Percentiles rank a stretch among this genome's conserved stretches.
Conservation (phyloP, 2,797 vertebrate species). For the Esox masquinongy region DNA sequence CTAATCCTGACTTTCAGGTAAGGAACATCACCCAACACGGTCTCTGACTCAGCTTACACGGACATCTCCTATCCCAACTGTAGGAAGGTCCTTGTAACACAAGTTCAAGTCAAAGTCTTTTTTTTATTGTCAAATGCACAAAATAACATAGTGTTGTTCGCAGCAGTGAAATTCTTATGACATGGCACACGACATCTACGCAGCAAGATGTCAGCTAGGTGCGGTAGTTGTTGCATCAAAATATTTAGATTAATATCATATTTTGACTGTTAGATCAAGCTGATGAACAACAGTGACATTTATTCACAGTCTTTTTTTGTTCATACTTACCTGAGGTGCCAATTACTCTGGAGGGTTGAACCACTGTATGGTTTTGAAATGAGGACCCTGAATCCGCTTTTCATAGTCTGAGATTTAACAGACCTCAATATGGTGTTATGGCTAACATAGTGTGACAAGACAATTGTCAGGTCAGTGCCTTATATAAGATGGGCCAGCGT, state of each 20-base stretch:
- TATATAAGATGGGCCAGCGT: background rate
- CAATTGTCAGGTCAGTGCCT: background rate
- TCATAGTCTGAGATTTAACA: background rate
- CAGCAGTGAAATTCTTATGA: too few species aligned
- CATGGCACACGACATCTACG: too few species aligned
- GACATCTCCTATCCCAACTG: background rate
- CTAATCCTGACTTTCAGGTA: conserved; percentile 78
- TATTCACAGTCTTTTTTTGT: too few species aligned
- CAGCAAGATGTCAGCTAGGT: too few species aligned
- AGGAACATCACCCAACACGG: background rate
- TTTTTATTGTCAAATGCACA: too few species aligned
- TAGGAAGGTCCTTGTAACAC: background rate
- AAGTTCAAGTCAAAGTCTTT: too few species aligned
- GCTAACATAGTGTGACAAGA: background rate
- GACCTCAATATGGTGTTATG: background rate
- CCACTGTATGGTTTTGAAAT: background rate
- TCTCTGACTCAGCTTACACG: background rate
- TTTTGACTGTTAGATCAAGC: too few species aligned
- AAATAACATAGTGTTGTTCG: too few species aligned
- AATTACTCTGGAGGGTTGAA: too few species aligned
- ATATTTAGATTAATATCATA: too few species aligned
- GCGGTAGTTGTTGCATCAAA: background rate
- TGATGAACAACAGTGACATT: too few species aligned
- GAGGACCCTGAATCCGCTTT: background rate
- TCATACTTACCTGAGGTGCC: too few species aligned